Base-by-base conservation (phyloP, 2,888 invertebrate species). In the Eueremaeus valkanovi region DNA sequence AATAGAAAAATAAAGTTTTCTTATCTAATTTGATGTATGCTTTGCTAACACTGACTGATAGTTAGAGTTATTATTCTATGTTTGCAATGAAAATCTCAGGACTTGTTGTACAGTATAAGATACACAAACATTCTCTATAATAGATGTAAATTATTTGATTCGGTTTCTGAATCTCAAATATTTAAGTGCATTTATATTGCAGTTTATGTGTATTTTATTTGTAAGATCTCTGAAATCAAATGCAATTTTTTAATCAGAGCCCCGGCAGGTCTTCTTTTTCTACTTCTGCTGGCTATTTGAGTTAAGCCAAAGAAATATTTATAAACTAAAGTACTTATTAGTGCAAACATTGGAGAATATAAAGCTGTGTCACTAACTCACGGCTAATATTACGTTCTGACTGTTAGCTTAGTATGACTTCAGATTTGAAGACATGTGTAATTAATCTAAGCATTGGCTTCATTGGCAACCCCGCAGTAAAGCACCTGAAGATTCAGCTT, bases 381-480 rank as follows among this genome's bases (percentile, higher is more conserved):
- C 13, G 24, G 24, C 27, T 24, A 58, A 58, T 27, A 58, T 58
- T 58, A 58, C 27, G 13, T 16, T 58, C 58, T 29, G 24, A 49
- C 58, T 21, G 58, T 27, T 58, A 8, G 21, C 29, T 24, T 58
- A 58, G 58, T 58, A 58, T 58, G 29, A 24, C 58, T 58, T 58
- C 58, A 58, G 3, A 9, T 24, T 16, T 27, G 58, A 58, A 58
- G 58, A 58, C 58, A 58, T 58, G 58, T 58, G 58, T 58, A 24
- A 58, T 58, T 58, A 58, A 58, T 58, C 58, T 58, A 58, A 27
- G 27, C 3, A 58, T 58, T 58, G 58, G 21, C 24, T 6, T 58
- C 21, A 58, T 3, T 58, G 27, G 29, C 6, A 58, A 27, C 58
- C 58, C 58, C 29, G 58, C 58, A 27, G 58, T 58, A 58, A 24